Percentiles rank a stretch among this genome's conserved stretches.
Conservation (phyloP, 1,140 invertebrate species). For the Meteorus sp. region DNA sequence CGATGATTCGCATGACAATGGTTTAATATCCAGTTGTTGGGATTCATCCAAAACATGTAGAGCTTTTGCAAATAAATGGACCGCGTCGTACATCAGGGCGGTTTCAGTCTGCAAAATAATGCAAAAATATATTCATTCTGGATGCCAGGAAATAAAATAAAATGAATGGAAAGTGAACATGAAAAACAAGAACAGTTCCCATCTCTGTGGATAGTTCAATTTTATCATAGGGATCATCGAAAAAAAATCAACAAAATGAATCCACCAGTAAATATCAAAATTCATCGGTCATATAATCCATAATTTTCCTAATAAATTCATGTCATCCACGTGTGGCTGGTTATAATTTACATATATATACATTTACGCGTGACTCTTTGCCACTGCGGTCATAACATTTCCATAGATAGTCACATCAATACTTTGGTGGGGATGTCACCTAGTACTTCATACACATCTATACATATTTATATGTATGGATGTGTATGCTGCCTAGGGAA, state of each 20-base stretch:
- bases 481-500: neutral
- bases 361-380: neutral
- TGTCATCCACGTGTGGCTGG: neutral
- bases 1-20: conserved; percentile 84
- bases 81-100: conserved; percentile 94
- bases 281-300: too few relatives aligned
- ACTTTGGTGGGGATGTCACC: too few relatives aligned
- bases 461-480: neutral
- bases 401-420: neutral
- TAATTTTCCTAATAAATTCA: conserved; percentile 23
- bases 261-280: too few relatives aligned
- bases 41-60: conserved; percentile 87
- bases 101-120: conserved; percentile 80
- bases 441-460: too few relatives aligned
- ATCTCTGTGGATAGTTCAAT: too few relatives aligned
- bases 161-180: neutral
- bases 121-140: neutral
- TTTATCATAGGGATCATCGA: too few relatives aligned
- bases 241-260: too few relatives aligned
- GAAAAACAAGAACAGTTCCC: too few relatives aligned
- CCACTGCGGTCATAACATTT: conserved; percentile 2
- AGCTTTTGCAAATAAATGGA: conserved; percentile 91
- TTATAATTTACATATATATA: too few relatives aligned
- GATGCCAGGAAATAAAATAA: neutral
- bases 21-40: conserved; percentile 85